Evolutionary conservation across 2,797 vertebrate genomes (phyloP).

Genomic region (Alosa sapidissima): DNA sequence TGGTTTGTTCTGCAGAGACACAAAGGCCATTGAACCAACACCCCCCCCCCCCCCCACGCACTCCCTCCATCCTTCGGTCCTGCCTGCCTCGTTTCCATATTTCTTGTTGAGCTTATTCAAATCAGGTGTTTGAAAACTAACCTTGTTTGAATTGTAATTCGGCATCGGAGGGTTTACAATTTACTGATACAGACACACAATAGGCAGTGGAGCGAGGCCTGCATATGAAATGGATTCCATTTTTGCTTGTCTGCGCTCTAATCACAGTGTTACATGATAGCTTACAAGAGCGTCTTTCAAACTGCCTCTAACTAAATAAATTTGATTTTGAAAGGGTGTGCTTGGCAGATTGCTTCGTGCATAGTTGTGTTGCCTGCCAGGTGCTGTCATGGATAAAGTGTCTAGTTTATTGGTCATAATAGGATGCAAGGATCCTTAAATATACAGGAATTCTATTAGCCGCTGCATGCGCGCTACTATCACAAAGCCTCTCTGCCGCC

Average conservation of each 20-base stretch:
- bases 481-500: neutral
- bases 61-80: constrained; percentile 38
- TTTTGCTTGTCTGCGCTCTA: constrained; percentile 77
- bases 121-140: constrained; percentile 83
- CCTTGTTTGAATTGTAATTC: constrained; percentile 84
- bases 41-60: constrained; percentile 53
- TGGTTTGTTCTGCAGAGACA: constrained; percentile 54
- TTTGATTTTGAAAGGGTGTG: constrained; percentile 78
- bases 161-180: constrained; percentile 75
- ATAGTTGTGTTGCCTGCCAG: constrained; percentile 64
- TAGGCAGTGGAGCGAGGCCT: constrained; percentile 54
- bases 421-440: constrained; percentile 76
- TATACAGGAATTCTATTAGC: constrained; percentile 77
- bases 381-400: constrained; percentile 76
- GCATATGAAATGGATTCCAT: constrained; percentile 76
- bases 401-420: constrained; percentile 79
- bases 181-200: constrained; percentile 74
- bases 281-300: constrained; percentile 80
- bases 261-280: constrained; percentile 80
- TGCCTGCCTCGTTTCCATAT: constrained; percentile 60
- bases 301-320: constrained; percentile 80
- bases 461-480: constrained; percentile 7
- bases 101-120: constrained; percentile 77
- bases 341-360: constrained; percentile 71
- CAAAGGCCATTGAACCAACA: constrained; percentile 67